phyloP scores from a whole-genome alignment of 2,797 vertebrate genomes.

The Acrossocheilus fasciatus region DNA sequence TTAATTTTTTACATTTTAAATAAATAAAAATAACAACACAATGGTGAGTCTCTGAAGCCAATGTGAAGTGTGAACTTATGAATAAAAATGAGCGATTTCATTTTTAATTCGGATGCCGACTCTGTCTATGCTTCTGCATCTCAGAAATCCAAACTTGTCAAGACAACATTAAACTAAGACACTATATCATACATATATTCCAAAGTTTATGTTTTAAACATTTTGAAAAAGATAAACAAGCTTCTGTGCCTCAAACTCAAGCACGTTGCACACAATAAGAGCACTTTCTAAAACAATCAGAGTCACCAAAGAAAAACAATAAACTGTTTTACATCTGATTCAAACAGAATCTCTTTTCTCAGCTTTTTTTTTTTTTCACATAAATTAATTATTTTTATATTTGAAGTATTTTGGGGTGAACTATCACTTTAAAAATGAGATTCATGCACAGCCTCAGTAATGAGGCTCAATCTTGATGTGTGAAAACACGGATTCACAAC shows the following conservation, averaged over 20 bases:
- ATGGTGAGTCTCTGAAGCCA: not conserved
- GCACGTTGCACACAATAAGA: not conserved
- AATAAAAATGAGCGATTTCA: not conserved
- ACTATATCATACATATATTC: not conserved
- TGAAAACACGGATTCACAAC: not conserved
- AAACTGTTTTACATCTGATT: not conserved
- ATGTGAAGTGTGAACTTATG: not conserved
- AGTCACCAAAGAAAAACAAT: too few species aligned
- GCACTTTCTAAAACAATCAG: not conserved
- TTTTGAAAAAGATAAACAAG: not conserved
- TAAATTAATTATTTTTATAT: too few species aligned
- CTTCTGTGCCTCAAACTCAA: not conserved
- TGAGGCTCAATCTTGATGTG: not conserved
- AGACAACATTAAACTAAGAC: not conserved
- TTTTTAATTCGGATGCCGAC: not conserved
- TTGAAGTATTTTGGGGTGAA: not conserved
- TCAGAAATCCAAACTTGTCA: not conserved
- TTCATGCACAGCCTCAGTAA: not conserved
- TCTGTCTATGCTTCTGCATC: not conserved
- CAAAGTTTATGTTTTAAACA: not conserved
- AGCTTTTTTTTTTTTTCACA: not conserved
- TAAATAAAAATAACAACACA: not conserved
- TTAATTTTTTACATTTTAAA: not conserved
- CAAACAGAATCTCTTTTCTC: not conserved
- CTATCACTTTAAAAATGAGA: not conserved